These are phyloP conservation scores for Nasua narica DNA, from an alignment of 2,797 vertebrate species.

Conservation along the genomic window DNA sequence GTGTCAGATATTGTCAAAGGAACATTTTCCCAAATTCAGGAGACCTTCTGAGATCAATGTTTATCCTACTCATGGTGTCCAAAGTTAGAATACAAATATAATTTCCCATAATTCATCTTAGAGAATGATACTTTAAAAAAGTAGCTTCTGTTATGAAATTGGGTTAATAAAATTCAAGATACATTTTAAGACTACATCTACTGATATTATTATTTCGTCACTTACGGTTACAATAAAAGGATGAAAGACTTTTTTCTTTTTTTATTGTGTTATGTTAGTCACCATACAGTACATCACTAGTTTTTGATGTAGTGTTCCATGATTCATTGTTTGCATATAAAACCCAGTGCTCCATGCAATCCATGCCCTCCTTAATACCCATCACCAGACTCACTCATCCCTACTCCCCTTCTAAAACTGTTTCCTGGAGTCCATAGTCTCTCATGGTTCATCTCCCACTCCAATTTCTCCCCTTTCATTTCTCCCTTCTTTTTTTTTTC, in stretches of 20 bases:
- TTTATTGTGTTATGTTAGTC: too few species aligned
- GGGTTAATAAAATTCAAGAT: background rate
- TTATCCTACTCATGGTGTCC: background rate
- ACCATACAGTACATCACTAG: too few species aligned
- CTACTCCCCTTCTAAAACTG: too few species aligned
- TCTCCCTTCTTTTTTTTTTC: too few species aligned
- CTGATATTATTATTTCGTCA: background rate
- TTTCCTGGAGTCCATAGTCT: too few species aligned
- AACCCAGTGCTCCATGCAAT: too few species aligned
- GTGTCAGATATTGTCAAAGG: background rate
- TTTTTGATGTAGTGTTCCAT: too few species aligned
- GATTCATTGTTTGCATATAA: too few species aligned
- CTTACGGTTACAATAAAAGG: background rate
- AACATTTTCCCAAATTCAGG: background rate
- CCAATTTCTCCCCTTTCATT: too few species aligned
- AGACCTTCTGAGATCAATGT: background rate
- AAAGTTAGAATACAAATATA: background rate
- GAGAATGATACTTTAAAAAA: background rate
- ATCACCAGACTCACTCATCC: too few species aligned
- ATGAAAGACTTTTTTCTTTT: background rate
- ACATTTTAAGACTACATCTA: background rate
- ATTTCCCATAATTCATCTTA: background rate
- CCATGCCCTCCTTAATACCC: too few species aligned
- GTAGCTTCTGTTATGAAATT: background rate
- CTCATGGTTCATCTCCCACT: too few species aligned